phyloP scores from a whole-genome alignment of 2,888 invertebrate genomes.

The Serrognathus titanus region DNA sequence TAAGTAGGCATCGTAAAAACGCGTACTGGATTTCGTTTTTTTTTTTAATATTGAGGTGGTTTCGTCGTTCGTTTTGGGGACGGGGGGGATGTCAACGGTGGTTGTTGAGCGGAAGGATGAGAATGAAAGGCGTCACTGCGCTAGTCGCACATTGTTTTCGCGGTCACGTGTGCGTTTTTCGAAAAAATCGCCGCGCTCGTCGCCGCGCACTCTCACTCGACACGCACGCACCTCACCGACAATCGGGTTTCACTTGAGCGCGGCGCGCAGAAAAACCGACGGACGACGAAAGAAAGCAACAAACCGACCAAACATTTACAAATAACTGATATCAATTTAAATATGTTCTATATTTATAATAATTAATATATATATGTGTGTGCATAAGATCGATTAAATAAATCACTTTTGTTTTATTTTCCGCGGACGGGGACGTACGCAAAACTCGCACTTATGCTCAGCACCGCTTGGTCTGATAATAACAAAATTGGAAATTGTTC shows the following conservation, averaged over 20 bases:
- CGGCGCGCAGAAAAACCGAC: background rate
- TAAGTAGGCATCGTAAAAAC: too few relatives aligned
- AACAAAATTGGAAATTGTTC: conserved; percentile 19
- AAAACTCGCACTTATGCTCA: conserved; percentile 41
- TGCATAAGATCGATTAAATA: conserved; percentile 29
- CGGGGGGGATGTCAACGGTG: too few relatives aligned
- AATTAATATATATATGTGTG: conserved; percentile 38
- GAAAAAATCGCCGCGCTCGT: background rate
- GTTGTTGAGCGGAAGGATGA: too few relatives aligned
- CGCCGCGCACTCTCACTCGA: too few relatives aligned
- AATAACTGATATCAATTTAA: conserved; percentile 43
- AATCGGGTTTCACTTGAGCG: background rate
- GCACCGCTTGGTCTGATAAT: conserved; percentile 20
- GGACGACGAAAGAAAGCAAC: background rate
- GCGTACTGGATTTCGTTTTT: too few relatives aligned
- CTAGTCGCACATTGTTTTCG: too few relatives aligned
- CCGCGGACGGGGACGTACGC: conserved; percentile 35
- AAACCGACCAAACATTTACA: conserved; percentile 30
- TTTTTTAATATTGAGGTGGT: too few relatives aligned
- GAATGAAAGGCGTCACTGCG: too few relatives aligned
- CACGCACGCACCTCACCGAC: background rate
- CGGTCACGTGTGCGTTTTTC: background rate
- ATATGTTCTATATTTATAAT: conserved; percentile 47
- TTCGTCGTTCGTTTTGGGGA: too few relatives aligned
- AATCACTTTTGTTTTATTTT: conserved; percentile 43